Base-by-base conservation (phyloP, 2,888 invertebrate species). In the Melangyna quadrimaculata region DNA sequence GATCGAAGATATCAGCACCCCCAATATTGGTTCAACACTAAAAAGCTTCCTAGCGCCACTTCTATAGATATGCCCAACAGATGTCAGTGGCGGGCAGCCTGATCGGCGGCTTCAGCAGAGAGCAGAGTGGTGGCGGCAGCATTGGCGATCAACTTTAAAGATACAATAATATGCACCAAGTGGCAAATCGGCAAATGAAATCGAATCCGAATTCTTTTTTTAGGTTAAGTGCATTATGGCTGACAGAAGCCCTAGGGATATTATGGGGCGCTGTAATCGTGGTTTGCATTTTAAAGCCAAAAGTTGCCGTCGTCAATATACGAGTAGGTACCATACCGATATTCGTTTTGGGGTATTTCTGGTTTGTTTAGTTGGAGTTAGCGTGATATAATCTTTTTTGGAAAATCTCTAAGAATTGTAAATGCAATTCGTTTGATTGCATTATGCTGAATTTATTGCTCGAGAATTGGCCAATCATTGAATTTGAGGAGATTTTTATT, bases 381-480 rank as follows among this genome's bases (percentile, higher is more conserved):
- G 65, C 71, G 73, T 81, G 77, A 78, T 86, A 70, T 74, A 70
- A 81, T 81, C 81, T 72, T 40, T 72, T 40, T 14, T 14, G 35
- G 37, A 71, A 86, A 80, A 80, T 73, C 77, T 80, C 27, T 57
- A 24, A 19, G 80, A 78, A 80, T 78, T 78, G 86, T 81, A 86
- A 86, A 81, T 81, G 86, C 86, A 81, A 65, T 81, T 86, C 73
- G 77, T 81, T 78, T 51, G 86, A 81, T 86, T 86, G 86, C 86
- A 78, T 81, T 80, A 81, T 73, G 73, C 27, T 70, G 72, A 77
- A 86, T 86, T 86, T 86, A 86, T 81, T 69, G 81, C 63, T 29
- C 12, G 69, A 40, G 86, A 86, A 78, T 80, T 86, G 86, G 86
- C 86, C 86, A 86, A 86, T 86, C 81, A 70, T 40, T 65, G 77